Evolutionary conservation across 2,797 vertebrate genomes (phyloP).

Genomic region (Chlorospingus semifuscus): DNA sequence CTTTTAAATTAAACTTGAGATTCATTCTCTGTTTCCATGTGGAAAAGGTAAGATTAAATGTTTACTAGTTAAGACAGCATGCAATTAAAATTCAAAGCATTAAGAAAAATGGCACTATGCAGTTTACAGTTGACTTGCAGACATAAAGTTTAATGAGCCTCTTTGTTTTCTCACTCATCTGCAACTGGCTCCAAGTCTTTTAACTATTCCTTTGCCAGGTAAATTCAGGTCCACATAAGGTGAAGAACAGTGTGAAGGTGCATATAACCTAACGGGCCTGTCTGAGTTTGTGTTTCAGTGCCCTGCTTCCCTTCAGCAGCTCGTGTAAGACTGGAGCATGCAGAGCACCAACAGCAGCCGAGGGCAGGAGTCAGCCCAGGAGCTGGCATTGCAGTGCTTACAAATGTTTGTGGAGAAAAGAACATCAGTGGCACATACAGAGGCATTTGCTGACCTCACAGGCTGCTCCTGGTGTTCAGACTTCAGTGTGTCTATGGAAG

Average conservation of each 20-base stretch:
- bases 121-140: constrained; percentile 10
- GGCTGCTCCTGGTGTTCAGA: neutral
- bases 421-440: neutral
- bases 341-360: neutral
- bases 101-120: constrained; percentile 17
- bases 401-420: neutral
- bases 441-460: neutral
- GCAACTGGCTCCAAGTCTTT: neutral
- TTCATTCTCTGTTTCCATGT: neutral
- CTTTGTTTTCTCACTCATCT: constrained; percentile 1
- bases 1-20: neutral
- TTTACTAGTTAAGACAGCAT: neutral
- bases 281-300: neutral
- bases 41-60: neutral
- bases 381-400: neutral
- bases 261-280: neutral
- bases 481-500: neutral
- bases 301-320: neutral
- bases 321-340: neutral
- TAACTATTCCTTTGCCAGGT: constrained; percentile 14
- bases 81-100: constrained; percentile 36
- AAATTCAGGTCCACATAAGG: neutral
- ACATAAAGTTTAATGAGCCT: constrained; percentile 36
- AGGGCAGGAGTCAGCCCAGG: constrained; percentile 1
- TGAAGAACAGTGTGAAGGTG: neutral